A percentile compares a stretch with the other conserved stretches of the same genome.
These are phyloP conservation scores for Cantharis rufa DNA, from an alignment of 2,888 invertebrate genomes.

Conservation along the genomic window DNA sequence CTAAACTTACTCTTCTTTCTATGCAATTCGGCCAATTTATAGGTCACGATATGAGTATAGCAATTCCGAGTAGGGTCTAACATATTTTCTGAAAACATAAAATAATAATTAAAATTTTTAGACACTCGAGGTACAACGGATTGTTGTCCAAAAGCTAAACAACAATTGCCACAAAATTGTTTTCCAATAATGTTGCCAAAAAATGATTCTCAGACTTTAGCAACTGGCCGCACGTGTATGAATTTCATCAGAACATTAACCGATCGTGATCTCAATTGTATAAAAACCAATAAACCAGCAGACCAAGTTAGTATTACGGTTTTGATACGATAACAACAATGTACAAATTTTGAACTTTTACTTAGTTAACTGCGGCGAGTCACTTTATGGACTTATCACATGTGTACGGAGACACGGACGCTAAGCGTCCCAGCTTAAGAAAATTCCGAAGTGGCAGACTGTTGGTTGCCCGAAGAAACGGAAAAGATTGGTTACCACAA, in stretches of 20 bases:
- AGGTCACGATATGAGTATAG: conserved; percentile 79
- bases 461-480: conserved; percentile 64
- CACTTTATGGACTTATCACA: conserved; percentile 78
- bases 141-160: conserved; percentile 67
- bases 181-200: conserved; percentile 62
- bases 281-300: conserved; percentile 65
- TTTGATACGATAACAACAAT: not conserved
- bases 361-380: conserved; percentile 70
- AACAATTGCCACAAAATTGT: conserved; percentile 58
- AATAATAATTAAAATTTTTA: conserved; percentile 40
- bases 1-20: conserved; percentile 72
- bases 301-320: conserved; percentile 66
- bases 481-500: conserved; percentile 74
- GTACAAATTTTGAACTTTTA: conserved; percentile 30
- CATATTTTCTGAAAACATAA: conserved; percentile 57
- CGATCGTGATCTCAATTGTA: conserved; percentile 69
- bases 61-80: conserved; percentile 75
- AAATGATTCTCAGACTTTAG: conserved; percentile 61
- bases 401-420: conserved; percentile 76
- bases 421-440: conserved; percentile 68
- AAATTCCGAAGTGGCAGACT: conserved; percentile 71
- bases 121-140: conserved; percentile 59
- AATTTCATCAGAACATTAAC: conserved; percentile 74
- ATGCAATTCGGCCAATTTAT: conserved; percentile 83
- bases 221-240: conserved; percentile 66